phyloP scores from a whole-genome alignment of 1,140 invertebrate species.

The Protaetia brevitarsis region DNA sequence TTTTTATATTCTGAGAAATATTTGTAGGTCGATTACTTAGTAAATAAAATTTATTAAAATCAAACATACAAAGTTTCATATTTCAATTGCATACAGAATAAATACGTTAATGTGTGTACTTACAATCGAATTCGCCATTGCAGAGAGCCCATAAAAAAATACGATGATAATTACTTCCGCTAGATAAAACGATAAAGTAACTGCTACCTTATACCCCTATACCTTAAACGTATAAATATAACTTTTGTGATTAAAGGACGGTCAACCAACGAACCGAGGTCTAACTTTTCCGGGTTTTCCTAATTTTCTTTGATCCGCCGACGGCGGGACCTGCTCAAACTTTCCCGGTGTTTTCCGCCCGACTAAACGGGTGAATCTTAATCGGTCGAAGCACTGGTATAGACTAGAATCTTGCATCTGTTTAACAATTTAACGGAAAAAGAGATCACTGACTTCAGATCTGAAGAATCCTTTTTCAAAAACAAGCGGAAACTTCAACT shows the following conservation, averaged over 20 bases:
- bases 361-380: constrained; percentile 2
- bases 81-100: too few relatives aligned
- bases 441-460: too few relatives aligned
- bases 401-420: neutral
- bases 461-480: too few relatives aligned
- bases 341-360: neutral
- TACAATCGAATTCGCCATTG: too few relatives aligned
- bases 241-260: constrained; percentile 14
- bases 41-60: too few relatives aligned
- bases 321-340: neutral
- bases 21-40: too few relatives aligned
- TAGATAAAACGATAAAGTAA: constrained; percentile 11
- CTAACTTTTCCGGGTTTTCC: neutral
- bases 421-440: too few relatives aligned
- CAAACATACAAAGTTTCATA: too few relatives aligned
- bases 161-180: neutral
- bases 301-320: constrained; percentile 10
- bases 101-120: too few relatives aligned
- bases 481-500: too few relatives aligned
- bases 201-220: neutral
- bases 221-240: constrained; percentile 12
- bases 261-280: constrained; percentile 1
- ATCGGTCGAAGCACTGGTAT: neutral
- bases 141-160: too few relatives aligned
- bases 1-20: too few relatives aligned